A percentile compares a stretch with the other conserved stretches of the same genome.
These are phyloP conservation scores for Drosophila parthenogenetica DNA, from an alignment of 2,888 invertebrate species.

Conservation along the genomic window DNA sequence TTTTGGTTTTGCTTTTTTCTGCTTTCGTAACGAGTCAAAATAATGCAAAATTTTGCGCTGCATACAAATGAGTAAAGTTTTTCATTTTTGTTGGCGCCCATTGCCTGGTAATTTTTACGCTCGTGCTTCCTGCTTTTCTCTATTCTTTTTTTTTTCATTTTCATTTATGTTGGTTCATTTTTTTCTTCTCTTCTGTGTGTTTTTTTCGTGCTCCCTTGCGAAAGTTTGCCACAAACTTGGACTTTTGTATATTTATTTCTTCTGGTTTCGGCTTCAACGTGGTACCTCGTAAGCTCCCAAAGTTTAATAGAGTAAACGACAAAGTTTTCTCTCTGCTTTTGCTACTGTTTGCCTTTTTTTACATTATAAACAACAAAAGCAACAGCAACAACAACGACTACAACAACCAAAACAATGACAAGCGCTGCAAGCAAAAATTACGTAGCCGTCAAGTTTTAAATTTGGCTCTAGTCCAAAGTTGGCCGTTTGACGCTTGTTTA, in stretches of 20 bases:
- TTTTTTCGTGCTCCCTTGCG: constrained; percentile 43
- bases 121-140: constrained; percentile 23
- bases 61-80: constrained; percentile 84
- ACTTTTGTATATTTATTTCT: constrained; percentile 77
- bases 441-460: constrained; percentile 76
- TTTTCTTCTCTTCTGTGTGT: constrained; percentile 23
- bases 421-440: constrained; percentile 63
- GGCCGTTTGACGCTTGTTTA: constrained; percentile 71
- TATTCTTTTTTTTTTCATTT: constrained; percentile 19
- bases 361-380: constrained; percentile 58
- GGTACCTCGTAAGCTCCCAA: constrained; percentile 82
- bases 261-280: constrained; percentile 74
- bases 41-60: constrained; percentile 80
- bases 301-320: constrained; percentile 83
- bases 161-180: constrained; percentile 44
- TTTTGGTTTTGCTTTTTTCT: constrained; percentile 12
- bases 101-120: constrained; percentile 49
- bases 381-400: constrained; percentile 54
- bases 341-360: constrained; percentile 58
- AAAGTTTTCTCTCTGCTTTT: constrained; percentile 71
- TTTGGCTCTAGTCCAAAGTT: constrained; percentile 64
- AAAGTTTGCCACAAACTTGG: constrained; percentile 74
- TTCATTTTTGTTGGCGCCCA: constrained; percentile 46
- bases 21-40: constrained; percentile 78
- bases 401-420: constrained; percentile 37